Conservation (phyloP, 2,888 invertebrate species). For the Nomada fucata region DNA sequence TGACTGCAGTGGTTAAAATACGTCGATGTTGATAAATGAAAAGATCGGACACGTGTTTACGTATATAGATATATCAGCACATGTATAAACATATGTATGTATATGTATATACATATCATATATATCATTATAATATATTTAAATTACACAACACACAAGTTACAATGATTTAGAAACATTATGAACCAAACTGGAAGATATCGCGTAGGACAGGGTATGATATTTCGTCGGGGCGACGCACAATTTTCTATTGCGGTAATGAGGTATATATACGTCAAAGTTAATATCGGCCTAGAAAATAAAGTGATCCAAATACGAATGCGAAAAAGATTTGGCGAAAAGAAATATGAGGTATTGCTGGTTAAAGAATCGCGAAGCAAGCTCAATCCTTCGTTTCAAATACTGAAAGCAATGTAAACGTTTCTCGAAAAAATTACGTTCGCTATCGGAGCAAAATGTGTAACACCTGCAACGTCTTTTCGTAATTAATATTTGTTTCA, state of each 20-base stretch:
- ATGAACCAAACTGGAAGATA: slow-evolving; percentile 67
- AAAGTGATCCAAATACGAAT: slow-evolving; percentile 34
- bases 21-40: background rate
- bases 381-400: slow-evolving; percentile 22
- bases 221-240: slow-evolving; percentile 58
- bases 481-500: too few relatives aligned
- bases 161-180: slow-evolving; percentile 70
- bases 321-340: slow-evolving; percentile 13
- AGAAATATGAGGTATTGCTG: slow-evolving; percentile 44
- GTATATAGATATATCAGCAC: slow-evolving; percentile 14
- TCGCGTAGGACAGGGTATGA: slow-evolving; percentile 61
- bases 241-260: slow-evolving; percentile 60
- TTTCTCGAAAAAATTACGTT: too few relatives aligned
- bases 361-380: slow-evolving; percentile 10
- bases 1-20: background rate
- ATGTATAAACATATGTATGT: slow-evolving; percentile 8
- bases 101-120: slow-evolving; percentile 17
- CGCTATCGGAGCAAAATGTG: too few relatives aligned
- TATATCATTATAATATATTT: slow-evolving; percentile 71
- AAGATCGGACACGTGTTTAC: background rate
- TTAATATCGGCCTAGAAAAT: slow-evolving; percentile 50
- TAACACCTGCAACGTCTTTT: too few relatives aligned
- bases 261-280: slow-evolving; percentile 71
- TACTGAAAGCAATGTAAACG: background rate
- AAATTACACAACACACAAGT: slow-evolving; percentile 74